These are phyloP conservation scores for Blennius ocellaris DNA, from an alignment of 2,113 vertebrate species.

Conservation along the genomic window DNA sequence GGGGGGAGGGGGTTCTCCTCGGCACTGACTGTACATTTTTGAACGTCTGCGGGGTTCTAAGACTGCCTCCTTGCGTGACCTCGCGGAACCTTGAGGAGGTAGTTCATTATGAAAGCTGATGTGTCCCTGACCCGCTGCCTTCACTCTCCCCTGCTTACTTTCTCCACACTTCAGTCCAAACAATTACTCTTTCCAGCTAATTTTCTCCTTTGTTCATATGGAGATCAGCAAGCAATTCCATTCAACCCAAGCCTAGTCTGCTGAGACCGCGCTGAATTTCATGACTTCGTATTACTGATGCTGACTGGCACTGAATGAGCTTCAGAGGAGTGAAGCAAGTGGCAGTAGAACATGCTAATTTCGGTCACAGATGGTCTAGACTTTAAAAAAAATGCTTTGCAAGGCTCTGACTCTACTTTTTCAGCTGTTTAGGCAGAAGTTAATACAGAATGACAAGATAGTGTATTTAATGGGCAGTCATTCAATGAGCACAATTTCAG, in stretches of 20 bases:
- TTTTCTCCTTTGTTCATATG: conserved; percentile 71
- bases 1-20: not conserved
- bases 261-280: conserved; percentile 50
- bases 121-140: conserved; percentile 31
- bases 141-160: conserved; percentile 30
- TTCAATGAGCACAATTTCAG: conserved; percentile 1
- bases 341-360: conserved; percentile 6
- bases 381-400: conserved; percentile 14
- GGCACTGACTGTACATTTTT: conserved; percentile 13
- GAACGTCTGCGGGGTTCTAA: conserved; percentile 30
- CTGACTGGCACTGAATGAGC: conserved; percentile 23
- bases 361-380: not conserved
- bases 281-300: conserved; percentile 44
- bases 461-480: conserved; percentile 12
- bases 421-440: not conserved
- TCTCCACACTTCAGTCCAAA: conserved; percentile 43
- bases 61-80: conserved; percentile 20
- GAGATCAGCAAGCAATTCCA: conserved; percentile 60
- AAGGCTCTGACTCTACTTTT: conserved; percentile 5
- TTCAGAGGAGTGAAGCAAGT: conserved; percentile 17
- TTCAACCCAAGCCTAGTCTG: conserved; percentile 55
- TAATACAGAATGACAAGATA: not conserved
- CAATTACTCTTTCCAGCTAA: conserved; percentile 56
- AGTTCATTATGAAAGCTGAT: conserved; percentile 30
- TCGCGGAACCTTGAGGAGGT: conserved; percentile 13